Evolutionary conservation across 2,888 invertebrate species (phyloP), one percentile per base, ranked within the genome.

Genomic region (Orthosia gothica): DNA sequence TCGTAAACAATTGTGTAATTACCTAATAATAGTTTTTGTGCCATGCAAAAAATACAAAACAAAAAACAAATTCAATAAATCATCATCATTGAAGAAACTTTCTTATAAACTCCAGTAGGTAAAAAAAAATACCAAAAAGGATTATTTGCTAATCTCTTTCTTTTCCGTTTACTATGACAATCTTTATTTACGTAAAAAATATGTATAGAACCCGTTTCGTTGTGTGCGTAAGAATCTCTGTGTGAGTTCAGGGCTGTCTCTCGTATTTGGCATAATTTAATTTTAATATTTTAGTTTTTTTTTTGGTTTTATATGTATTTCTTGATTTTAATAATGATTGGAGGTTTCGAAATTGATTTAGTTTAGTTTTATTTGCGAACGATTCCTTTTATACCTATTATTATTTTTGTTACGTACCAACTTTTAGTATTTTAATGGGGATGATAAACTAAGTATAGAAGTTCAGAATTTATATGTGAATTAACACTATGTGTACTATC

Each of bases 101-200:
- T 16, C n/a, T 40, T 49, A 32, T 0, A 7, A 40, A 40, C 40
- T n/a, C n/a, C 5, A n/a, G 3, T 1, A 40, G 18, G 23, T 20
- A 55, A 26, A 69, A 55, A 79, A 63, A 64, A 82, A 55, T 63
- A 63, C 13, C 1, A 54, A 50, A 68, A 76, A 75, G 76, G 85
- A 81, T 79, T 70, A 71, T 57, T 68, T 82, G 49, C 69, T 87
- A 65, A 68, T 85, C 81, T 81, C 73, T 65, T 82, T 79, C 70
- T 40, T 74, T 76, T 45, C 32, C 74, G 58, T 89, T 77, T 90
- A 89, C 92, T 92, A 87, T 87, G 89, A 89, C 91, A 92, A 92
- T 93, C 93, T 93, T 94, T 93, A 93, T 94, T 93, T 93, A 93
- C 92, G 92, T 93, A 93, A 93, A 93, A 93, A 93, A 94, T 90